phyloP scores from a whole-genome alignment of 2,113 vertebrate species.

The Protobothrops mucrosquamatus region DNA sequence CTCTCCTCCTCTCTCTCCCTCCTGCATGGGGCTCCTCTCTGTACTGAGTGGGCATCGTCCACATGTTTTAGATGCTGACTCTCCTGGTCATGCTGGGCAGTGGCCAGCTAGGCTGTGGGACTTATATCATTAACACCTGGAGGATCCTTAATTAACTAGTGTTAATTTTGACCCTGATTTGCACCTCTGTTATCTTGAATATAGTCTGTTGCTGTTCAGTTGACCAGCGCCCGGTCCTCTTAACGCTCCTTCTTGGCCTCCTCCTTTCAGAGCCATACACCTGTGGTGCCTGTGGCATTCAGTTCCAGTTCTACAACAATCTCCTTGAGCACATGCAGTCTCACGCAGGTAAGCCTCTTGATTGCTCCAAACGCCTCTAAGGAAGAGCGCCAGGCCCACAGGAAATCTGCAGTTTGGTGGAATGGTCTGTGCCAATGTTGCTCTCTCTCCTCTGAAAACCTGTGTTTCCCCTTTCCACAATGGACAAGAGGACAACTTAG shows the following conservation, averaged over 20 bases:
- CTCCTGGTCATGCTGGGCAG: no score
- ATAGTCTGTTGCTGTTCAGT: no score
- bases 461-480: background rate
- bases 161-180: background rate
- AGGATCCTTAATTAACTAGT: background rate
- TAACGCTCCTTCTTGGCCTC: slow-evolving; percentile 56
- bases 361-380: background rate
- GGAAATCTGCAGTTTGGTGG: background rate
- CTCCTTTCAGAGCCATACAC: slow-evolving; percentile 94
- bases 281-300: slow-evolving; percentile 98
- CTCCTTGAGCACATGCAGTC: slow-evolving; percentile 99
- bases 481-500: background rate
- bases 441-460: background rate
- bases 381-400: background rate
- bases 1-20: background rate
- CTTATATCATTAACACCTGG: no score
- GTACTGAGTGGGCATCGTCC: no score
- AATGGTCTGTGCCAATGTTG: background rate
- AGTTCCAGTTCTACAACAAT: slow-evolving; percentile 99
- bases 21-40: background rate
- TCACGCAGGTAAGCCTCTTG: slow-evolving; percentile 85
- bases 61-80: no score
- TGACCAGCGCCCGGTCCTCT: background rate
- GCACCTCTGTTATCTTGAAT: background rate
- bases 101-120: no score